Conservation (phyloP, 2,797 vertebrate genomes). For the Malurus leucopterus region DNA sequence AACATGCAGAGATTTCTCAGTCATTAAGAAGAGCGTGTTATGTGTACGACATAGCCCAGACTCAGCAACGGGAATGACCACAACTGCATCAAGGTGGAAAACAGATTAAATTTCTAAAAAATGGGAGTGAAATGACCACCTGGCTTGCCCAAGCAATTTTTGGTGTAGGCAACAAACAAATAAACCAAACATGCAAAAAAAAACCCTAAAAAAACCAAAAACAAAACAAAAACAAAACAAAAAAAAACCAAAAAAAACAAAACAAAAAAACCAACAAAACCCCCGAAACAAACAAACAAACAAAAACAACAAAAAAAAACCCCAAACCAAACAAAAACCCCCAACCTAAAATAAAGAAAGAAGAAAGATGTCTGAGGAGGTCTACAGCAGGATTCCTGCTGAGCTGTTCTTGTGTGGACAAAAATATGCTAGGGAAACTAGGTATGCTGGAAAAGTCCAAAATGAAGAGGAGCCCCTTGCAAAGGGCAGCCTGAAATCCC, state of each 20-base stretch:
- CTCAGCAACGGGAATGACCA: not conserved
- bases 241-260: too few relatives aligned
- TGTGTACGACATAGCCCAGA: not conserved
- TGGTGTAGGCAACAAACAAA: not conserved
- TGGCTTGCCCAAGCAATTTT: not conserved
- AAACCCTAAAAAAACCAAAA: not conserved
- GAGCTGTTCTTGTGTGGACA: not conserved
- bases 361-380: not conserved
- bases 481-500: not conserved
- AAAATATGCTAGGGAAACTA: not conserved
- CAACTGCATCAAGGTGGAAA: not conserved
- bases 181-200: too few relatives aligned
- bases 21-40: not conserved
- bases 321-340: too few relatives aligned
- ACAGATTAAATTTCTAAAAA: not conserved
- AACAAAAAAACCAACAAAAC: not conserved
- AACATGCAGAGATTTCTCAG: not conserved
- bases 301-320: too few relatives aligned
- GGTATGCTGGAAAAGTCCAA: not conserved
- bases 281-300: too few relatives aligned
- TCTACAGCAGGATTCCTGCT: not conserved
- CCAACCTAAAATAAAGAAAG: not conserved
- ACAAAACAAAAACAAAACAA: too few relatives aligned
- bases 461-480: not conserved
- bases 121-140: not conserved